Conservation (phyloP, 1,140 invertebrate genomes). For the Leguminivora glycinivorella region DNA sequence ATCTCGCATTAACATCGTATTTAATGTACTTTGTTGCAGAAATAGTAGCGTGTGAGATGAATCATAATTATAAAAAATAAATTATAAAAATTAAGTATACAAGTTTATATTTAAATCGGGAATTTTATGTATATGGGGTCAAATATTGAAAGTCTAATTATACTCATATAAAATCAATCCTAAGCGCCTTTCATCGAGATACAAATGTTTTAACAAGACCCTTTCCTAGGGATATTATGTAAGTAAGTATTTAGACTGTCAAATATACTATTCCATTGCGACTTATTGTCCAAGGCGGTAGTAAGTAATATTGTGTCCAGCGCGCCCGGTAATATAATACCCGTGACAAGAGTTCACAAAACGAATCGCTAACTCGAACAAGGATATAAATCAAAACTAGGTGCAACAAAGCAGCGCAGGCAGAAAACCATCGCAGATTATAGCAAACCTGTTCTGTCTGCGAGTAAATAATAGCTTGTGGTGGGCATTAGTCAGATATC, state of each 20-base stretch:
- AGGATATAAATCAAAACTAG: conserved; percentile 46
- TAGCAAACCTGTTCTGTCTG: conserved; percentile 59
- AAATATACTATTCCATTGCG: background rate
- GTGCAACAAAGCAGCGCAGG: conserved; percentile 45
- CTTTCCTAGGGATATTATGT: background rate
- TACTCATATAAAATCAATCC: no score
- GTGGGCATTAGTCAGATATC: conserved; percentile 68
- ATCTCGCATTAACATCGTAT: background rate
- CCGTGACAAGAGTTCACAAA: conserved; percentile 25
- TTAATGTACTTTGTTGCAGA: background rate
- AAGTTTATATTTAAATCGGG: no score
- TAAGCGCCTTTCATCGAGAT: no score
- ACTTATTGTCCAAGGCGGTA: background rate
- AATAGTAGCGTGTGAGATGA: background rate
- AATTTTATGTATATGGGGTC: no score
- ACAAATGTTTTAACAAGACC: no score
- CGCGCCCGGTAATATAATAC: conserved; percentile 6
- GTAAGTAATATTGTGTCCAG: conserved; percentile 12
- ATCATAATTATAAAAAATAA: no score
- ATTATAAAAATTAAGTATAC: no score
- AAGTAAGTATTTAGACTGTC: background rate
- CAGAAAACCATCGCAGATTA: conserved; percentile 51
- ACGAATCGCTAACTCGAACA: conserved; percentile 28
- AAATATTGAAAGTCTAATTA: no score
- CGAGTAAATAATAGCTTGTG: conserved; percentile 59